Evolutionary conservation across 23 tunicate genomes (phyloP), one percentile per base, ranked within the genome.

Genomic region (Oikopleura dioica): DNA sequence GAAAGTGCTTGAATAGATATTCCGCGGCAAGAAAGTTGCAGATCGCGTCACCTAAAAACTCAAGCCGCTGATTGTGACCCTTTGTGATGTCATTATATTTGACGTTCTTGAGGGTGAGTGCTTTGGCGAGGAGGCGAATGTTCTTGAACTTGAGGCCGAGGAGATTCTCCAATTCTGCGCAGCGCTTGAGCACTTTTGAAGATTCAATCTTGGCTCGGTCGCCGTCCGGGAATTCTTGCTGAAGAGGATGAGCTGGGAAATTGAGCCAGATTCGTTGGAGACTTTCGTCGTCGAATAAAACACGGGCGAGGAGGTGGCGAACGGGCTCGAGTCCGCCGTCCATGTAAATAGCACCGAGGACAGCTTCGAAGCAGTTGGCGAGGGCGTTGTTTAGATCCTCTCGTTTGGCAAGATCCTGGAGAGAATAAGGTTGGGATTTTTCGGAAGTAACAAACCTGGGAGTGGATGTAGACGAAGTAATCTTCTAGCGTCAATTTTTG

Each of bases 291-390:
- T 85, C 92, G 87, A 89, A 91, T 51, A 91, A 38, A 79, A 85
- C 80, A 51, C 78, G 78, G 5, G 96, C 86, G 58, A 84, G 82
- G 23, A 91, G 59, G 37, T 80, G 76, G 37, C 80, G 87, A 0
- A 87, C 84, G 35, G 36, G 55, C 30, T 86, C 97, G 36, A 91
- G 69, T n/a, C 87, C 92, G 0, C 84, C 87, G 68, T 91, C 97
- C 82, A 91, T 82, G 76, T 79, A 91, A 2, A 91, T 80, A 5
- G 97, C 97, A 51, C 92, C 92, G 79, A 37, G 1, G 55, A 23
- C 36, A 16, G 35, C 59, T 68, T 91, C 97, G 58, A 91, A 91
- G 76, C 97, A 91, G 38, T 91, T 91, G 35, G 97, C 97, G 87
- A 91, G 85, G 16, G 97, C 97, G 68, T 91, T 89, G 1, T 84